Evolutionary conservation across 2,888 invertebrate species (phyloP).

Genomic region (Pyrgus malvae): DNA sequence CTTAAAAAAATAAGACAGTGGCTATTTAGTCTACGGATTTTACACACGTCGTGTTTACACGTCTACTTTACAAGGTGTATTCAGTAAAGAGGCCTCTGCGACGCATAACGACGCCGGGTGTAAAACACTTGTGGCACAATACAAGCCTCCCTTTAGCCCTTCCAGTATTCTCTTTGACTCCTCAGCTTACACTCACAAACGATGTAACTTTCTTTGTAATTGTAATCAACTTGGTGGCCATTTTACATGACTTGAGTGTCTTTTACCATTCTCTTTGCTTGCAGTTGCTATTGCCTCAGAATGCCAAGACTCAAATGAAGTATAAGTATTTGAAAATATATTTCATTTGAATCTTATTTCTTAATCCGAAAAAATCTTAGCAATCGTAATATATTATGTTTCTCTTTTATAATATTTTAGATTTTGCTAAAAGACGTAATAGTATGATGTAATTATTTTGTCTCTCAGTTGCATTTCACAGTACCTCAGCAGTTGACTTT

Average conservation of each 20-base stretch:
- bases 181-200: constrained; percentile 20
- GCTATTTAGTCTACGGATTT: background rate
- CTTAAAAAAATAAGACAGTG: background rate
- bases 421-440: too few relatives aligned
- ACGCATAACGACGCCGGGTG: constrained; percentile 13
- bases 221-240: constrained; percentile 27
- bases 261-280: constrained; percentile 11
- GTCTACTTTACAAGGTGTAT: constrained; percentile 5
- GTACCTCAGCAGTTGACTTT: too few relatives aligned
- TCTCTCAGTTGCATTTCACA: too few relatives aligned
- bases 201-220: constrained; percentile 29
- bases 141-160: constrained; percentile 12
- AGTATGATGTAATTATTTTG: too few relatives aligned
- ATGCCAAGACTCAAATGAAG: too few relatives aligned
- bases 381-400: too few relatives aligned
- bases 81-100: constrained; percentile 15
- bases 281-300: background rate
- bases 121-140: constrained; percentile 25
- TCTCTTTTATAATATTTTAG: too few relatives aligned
- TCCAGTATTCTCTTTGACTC: constrained; percentile 8
- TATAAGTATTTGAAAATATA: too few relatives aligned
- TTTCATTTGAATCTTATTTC: too few relatives aligned
- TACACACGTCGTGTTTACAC: constrained; percentile 5
- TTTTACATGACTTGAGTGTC: constrained; percentile 13
- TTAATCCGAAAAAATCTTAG: too few relatives aligned